phyloP scores from a whole-genome alignment of 2,113 vertebrate genomes.

The Nothobranchius furzeri region DNA sequence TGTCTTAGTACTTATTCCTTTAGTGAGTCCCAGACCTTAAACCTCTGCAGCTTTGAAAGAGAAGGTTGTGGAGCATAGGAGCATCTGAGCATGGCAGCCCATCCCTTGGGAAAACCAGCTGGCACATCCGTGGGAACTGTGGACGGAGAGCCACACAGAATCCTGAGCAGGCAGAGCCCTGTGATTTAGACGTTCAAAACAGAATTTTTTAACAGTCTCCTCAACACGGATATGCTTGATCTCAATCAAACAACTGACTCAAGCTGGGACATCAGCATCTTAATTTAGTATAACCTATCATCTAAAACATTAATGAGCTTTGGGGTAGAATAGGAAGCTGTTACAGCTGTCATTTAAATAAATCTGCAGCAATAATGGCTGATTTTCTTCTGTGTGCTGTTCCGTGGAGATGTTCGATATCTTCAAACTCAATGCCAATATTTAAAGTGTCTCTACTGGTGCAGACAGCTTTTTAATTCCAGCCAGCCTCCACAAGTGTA shows the following conservation, averaged over 20 bases:
- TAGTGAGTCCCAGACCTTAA: slow-evolving; percentile 24
- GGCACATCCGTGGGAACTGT: slow-evolving; percentile 45
- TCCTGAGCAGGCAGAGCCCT: slow-evolving; percentile 30
- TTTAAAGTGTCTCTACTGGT: not conserved
- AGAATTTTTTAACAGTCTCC: slow-evolving; percentile 28
- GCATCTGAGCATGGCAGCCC: slow-evolving; percentile 32
- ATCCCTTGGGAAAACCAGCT: slow-evolving; percentile 37
- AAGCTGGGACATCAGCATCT: slow-evolving; percentile 22
- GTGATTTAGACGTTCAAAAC: slow-evolving; percentile 49
- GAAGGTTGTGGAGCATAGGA: slow-evolving; percentile 31
- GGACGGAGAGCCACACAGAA: slow-evolving; percentile 32
- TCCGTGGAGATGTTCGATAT: not conserved
- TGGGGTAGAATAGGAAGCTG: slow-evolving; percentile 34
- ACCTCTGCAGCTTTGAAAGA: slow-evolving; percentile 40
- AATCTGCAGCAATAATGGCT: no score
- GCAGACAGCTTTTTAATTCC: not conserved
- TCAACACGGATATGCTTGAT: slow-evolving; percentile 25
- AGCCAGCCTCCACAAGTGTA: not conserved
- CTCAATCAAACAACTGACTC: slow-evolving; percentile 40
- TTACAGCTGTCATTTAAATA: not conserved
- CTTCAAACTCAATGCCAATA: no score
- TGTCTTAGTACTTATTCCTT: slow-evolving; percentile 20
- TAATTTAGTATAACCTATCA: slow-evolving; percentile 39
- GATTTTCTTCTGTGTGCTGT: not conserved
- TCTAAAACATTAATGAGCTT: slow-evolving; percentile 48